Percentiles rank a stretch among this genome's conserved stretches.
These are phyloP conservation scores for Chymomyza fuscimana DNA, from an alignment of 2,888 invertebrate species.

Conservation along the genomic window DNA sequence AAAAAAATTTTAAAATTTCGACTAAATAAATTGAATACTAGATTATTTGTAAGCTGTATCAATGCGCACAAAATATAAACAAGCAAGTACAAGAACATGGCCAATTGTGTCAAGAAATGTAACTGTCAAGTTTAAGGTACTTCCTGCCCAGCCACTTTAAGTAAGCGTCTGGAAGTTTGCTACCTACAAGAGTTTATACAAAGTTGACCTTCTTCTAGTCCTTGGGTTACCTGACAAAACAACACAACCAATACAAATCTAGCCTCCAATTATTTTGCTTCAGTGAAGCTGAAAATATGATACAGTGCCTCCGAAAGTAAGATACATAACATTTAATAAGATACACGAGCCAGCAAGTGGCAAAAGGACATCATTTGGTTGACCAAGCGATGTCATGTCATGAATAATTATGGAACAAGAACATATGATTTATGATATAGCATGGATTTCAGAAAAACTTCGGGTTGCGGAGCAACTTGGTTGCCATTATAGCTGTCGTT, in stretches of 20 bases:
- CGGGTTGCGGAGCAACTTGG: slow-evolving; percentile 10
- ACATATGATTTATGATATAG: slow-evolving; percentile 56
- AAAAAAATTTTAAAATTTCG: too few relatives aligned
- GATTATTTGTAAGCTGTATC: too few relatives aligned
- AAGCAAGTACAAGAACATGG: slow-evolving; percentile 1
- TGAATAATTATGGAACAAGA: slow-evolving; percentile 51
- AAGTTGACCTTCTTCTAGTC: background rate
- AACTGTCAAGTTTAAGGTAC: too few relatives aligned
- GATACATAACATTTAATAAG: slow-evolving; percentile 55
- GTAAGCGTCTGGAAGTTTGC: too few relatives aligned
- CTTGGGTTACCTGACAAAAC: background rate
- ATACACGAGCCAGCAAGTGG: slow-evolving; percentile 38
- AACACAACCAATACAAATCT: slow-evolving; percentile 27
- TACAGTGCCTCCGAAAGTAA: slow-evolving; percentile 39
- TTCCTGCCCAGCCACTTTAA: too few relatives aligned
- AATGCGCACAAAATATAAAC: too few relatives aligned
- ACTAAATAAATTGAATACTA: too few relatives aligned
- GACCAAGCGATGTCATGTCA: slow-evolving; percentile 24
- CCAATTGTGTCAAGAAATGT: too few relatives aligned
- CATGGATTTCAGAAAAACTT: slow-evolving; percentile 35
- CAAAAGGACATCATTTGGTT: slow-evolving; percentile 20
- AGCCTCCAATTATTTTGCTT: slow-evolving; percentile 66
- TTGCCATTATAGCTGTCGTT: slow-evolving; percentile 13
- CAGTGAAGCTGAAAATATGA: slow-evolving; percentile 65
- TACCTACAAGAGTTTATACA: background rate